Evolutionary conservation across 1,140 invertebrate species (phyloP).

Genomic region (Holcopasites calliopsidis): DNA sequence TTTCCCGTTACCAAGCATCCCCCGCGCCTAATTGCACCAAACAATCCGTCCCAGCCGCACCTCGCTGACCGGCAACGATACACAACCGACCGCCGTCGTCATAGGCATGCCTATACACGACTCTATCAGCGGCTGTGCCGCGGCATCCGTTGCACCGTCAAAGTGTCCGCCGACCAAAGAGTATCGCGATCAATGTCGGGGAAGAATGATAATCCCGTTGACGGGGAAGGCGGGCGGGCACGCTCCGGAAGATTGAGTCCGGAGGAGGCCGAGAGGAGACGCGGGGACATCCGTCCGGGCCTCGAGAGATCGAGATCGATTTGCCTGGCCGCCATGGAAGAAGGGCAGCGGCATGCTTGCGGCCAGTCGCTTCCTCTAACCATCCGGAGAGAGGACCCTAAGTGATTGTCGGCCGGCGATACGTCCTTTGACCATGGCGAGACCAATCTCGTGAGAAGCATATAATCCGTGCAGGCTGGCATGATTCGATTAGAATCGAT

Average conservation of each 20-base stretch:
- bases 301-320: conserved; percentile 29
- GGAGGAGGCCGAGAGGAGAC: neutral
- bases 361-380: conserved; percentile 11
- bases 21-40: neutral
- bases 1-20: neutral
- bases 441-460: conserved; percentile 48
- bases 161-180: neutral
- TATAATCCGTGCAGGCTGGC: conserved; percentile 40
- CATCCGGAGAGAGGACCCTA: conserved; percentile 34
- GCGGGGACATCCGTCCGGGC: neutral
- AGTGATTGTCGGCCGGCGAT: conserved; percentile 47
- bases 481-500: conserved; percentile 49
- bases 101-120: too few species aligned
- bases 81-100: neutral
- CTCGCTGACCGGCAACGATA: neutral
- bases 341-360: conserved; percentile 19
- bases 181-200: neutral
- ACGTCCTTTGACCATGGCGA: conserved; percentile 45
- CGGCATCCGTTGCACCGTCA: too few species aligned
- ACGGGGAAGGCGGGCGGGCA: neutral
- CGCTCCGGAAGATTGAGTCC: conserved; percentile 19
- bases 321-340: conserved; percentile 27
- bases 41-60: neutral
- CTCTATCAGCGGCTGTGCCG: too few species aligned
- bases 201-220: conserved; percentile 30